Conservation (phyloP, 1,140 invertebrate genomes). For the Armadillidium nasatum region DNA sequence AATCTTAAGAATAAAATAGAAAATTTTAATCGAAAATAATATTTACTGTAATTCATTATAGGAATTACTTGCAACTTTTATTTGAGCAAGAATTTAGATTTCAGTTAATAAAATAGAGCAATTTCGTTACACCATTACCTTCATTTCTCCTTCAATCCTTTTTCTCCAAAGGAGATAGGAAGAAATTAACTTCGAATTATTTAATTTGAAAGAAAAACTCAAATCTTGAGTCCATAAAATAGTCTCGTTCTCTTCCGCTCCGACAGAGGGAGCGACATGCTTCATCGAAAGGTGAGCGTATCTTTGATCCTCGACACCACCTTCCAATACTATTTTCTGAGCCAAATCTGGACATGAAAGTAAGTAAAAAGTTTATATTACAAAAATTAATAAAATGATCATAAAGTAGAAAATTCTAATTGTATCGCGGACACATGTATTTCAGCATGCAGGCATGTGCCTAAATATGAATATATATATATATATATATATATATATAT, state of each 20-base stretch:
- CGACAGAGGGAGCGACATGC: not conserved
- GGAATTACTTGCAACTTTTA: too few species aligned
- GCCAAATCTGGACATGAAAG: constrained; percentile 1
- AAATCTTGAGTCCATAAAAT: not conserved
- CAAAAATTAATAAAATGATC: too few species aligned
- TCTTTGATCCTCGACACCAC: not conserved
- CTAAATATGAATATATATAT: too few species aligned
- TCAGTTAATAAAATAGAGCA: too few species aligned
- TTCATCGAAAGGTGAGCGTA: not conserved
- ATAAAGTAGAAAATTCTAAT: too few species aligned
- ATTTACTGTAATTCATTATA: too few species aligned
- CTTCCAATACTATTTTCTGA: not conserved
- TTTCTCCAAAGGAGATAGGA: not conserved
- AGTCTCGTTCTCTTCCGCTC: not conserved
- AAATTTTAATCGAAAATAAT: too few species aligned
- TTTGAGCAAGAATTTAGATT: too few species aligned
- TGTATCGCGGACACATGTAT: too few species aligned
- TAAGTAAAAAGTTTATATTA: not conserved
- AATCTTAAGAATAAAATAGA: too few species aligned
- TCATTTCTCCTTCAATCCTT: not conserved
- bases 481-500: too few species aligned
- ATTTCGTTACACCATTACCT: not conserved
- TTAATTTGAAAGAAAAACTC: not conserved
- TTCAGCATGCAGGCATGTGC: too few species aligned
- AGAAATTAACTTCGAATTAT: not conserved